Conservation (phyloP, 2,797 vertebrate genomes). For the Tachyglossus aculeatus region DNA sequence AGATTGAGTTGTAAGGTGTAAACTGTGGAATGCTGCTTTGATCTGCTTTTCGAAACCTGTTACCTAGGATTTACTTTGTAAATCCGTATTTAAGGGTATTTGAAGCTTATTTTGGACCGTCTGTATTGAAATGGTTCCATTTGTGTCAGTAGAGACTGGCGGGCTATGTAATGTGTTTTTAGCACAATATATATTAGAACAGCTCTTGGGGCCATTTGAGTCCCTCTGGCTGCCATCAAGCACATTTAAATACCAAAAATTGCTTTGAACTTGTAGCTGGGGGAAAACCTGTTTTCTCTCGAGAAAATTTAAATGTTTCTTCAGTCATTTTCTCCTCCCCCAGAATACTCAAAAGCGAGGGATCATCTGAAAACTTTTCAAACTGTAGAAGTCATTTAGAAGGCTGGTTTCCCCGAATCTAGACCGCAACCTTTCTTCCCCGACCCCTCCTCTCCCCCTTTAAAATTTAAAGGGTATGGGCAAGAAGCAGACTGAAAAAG, state of each 20-base stretch:
- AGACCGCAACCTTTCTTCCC: no score
- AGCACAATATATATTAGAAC: background rate
- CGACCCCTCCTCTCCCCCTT: no score
- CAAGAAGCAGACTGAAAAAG: no score
- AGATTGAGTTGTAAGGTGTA: background rate
- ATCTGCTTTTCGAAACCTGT: background rate
- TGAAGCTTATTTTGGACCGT: background rate
- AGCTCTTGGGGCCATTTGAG: background rate
- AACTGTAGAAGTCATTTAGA: no score
- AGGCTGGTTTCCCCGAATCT: no score
- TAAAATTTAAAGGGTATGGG: no score
- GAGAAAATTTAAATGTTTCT: fast-evolving
- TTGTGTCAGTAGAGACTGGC: background rate
- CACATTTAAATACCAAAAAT: background rate
- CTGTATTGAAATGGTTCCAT: background rate
- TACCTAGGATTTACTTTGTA: background rate
- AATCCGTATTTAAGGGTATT: fast-evolving
- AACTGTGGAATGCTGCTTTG: background rate
- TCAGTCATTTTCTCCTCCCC: no score
- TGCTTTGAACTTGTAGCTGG: background rate
- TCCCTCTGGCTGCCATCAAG: background rate
- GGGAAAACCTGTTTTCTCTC: no score
- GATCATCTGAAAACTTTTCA: no score
- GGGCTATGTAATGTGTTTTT: background rate
- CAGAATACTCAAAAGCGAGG: no score